Evolutionary conservation across 2,797 vertebrate species (phyloP).

Genomic region (Helicolenus hilgendorfi): DNA sequence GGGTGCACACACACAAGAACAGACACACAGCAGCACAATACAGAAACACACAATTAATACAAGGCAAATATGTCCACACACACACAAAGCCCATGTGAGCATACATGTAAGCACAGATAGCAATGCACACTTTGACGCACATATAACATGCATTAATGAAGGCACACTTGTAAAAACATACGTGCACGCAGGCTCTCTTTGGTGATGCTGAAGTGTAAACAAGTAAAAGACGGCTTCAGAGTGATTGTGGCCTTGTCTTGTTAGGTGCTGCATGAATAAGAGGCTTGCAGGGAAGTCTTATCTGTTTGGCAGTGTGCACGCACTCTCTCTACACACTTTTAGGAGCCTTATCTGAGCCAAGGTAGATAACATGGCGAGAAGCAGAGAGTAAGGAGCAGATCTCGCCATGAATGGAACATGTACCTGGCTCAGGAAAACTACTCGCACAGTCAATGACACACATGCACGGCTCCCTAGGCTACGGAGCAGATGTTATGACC

Average conservation of each 20-base stretch:
- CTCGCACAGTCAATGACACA: constrained; percentile 9
- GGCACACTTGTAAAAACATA: constrained; percentile 33
- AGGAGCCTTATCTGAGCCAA: constrained; percentile 63
- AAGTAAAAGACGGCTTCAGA: constrained; percentile 48
- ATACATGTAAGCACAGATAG: constrained; percentile 36
- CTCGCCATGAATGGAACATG: constrained; percentile 62
- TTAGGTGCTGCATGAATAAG: constrained; percentile 67
- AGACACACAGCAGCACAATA: neutral
- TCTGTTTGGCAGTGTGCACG: constrained; percentile 52
- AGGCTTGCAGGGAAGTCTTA: constrained; percentile 72
- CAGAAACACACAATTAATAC: constrained; percentile 25
- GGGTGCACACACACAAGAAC: constrained; percentile 43
- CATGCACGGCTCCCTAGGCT: constrained; percentile 19
- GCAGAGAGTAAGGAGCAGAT: constrained; percentile 52
- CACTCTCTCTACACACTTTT: constrained; percentile 26
- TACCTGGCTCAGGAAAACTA: constrained; percentile 29
- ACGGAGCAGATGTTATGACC: constrained; percentile 57
- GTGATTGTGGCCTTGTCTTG: constrained; percentile 65
- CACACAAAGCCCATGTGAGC: constrained; percentile 20
- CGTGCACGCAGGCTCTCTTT: neutral
- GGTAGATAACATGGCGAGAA: constrained; percentile 61
- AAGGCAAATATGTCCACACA: constrained; percentile 41
- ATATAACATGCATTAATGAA: neutral
- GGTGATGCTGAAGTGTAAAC: constrained; percentile 57
- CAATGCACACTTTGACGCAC: neutral